Evolutionary conservation across 2,888 invertebrate species (phyloP).

Genomic region (Parascotia fuliginaria): DNA sequence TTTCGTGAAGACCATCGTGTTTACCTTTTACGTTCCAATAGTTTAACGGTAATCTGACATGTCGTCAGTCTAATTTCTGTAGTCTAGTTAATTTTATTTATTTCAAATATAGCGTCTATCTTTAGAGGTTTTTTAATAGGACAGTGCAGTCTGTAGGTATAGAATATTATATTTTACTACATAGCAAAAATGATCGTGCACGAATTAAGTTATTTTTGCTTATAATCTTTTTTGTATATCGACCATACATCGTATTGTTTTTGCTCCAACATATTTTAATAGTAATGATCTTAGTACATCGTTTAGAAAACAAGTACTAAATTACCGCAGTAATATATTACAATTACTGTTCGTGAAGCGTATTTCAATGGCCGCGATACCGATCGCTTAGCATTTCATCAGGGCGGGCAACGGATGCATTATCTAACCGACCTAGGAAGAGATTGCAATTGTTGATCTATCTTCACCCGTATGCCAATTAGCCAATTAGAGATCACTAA

Average conservation of each 20-base stretch:
- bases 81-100: constrained; percentile 37
- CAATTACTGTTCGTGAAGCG: constrained; percentile 65
- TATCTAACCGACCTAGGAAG: constrained; percentile 77
- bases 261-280: constrained; percentile 61
- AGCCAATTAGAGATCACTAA: constrained; percentile 82
- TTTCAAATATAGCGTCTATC: too few relatives aligned
- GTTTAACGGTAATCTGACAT: constrained; percentile 5
- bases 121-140: too few relatives aligned
- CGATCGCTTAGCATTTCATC: constrained; percentile 78
- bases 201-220: constrained; percentile 56
- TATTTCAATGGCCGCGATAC: constrained; percentile 78
- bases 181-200: too few relatives aligned
- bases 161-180: too few relatives aligned
- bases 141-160: too few relatives aligned
- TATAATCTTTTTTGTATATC: constrained; percentile 47
- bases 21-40: too few relatives aligned
- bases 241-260: constrained; percentile 67
- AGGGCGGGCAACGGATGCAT: constrained; percentile 66
- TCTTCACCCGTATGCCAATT: constrained; percentile 81
- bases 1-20: too few relatives aligned
- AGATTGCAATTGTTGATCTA: constrained; percentile 76
- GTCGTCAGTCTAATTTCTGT: constrained; percentile 7
- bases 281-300: constrained; percentile 52
- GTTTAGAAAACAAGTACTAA: constrained; percentile 52
- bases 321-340: constrained; percentile 57